These are phyloP conservation scores for Bettongia penicillata DNA, from an alignment of 2,113 vertebrate genomes.

Conservation along the genomic window DNA sequence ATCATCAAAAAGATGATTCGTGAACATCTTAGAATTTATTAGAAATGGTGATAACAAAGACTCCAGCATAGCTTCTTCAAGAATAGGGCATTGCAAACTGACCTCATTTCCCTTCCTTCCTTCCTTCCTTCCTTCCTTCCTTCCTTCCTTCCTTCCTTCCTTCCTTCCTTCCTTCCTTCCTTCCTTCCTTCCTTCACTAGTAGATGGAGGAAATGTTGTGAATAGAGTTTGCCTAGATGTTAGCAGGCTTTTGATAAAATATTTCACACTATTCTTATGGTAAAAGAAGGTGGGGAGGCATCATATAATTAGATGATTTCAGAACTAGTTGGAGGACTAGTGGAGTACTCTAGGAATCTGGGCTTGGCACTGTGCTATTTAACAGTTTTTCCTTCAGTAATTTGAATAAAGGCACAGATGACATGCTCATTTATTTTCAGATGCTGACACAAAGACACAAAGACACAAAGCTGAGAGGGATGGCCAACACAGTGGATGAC, in stretches of 20 bases:
- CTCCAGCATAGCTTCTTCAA: neutral
- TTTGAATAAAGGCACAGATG: neutral
- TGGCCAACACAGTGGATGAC: neutral
- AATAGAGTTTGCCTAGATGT: neutral
- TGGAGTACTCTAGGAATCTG: neutral
- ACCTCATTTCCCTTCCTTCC: neutral
- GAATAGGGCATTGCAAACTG: neutral
- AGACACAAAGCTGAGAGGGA: neutral
- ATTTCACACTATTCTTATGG: neutral
- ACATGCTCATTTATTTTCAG: neutral
- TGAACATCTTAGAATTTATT: neutral
- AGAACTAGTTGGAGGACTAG: neutral
- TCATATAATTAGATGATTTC: neutral
- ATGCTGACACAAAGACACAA: too few relatives aligned
- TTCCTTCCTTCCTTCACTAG: neutral
- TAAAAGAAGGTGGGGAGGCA: neutral
- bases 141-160: too few relatives aligned
- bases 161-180: too few relatives aligned
- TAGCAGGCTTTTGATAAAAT: neutral
- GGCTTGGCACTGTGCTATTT: neutral
- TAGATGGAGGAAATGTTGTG: neutral
- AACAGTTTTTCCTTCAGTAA: neutral
- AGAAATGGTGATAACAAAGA: neutral
- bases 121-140: too few relatives aligned
- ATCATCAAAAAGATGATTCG: neutral